These are phyloP conservation scores for Volucella zonaria DNA, from an alignment of 2,888 invertebrate species.

Conservation along the genomic window DNA sequence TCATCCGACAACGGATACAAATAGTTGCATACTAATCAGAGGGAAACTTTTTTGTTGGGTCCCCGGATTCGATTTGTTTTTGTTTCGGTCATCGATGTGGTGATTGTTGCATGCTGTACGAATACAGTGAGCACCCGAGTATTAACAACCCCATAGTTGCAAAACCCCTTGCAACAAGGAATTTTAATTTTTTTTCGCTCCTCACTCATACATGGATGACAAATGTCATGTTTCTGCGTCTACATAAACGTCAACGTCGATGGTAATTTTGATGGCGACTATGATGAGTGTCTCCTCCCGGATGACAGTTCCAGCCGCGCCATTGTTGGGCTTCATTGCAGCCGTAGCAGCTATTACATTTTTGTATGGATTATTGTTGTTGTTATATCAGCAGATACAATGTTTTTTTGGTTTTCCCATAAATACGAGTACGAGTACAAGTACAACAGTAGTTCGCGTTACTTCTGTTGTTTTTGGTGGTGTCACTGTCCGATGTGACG, in stretches of 20 bases:
- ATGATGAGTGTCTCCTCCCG: constrained; percentile 24
- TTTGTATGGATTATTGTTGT: constrained; percentile 28
- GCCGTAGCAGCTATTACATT: constrained; percentile 38
- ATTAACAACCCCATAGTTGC: constrained; percentile 24
- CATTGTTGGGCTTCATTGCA: neutral
- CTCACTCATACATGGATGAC: constrained; percentile 28
- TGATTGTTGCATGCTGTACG: constrained; percentile 31
- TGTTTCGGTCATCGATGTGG: constrained; percentile 45
- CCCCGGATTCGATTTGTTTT: constrained; percentile 16
- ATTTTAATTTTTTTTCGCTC: constrained; percentile 13
- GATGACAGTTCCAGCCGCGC: constrained; percentile 27
- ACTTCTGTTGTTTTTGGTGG: constrained; percentile 21
- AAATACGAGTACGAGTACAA: constrained; percentile 31
- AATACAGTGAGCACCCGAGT: neutral
- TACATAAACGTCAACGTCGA: constrained; percentile 7
- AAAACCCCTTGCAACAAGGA: constrained; percentile 35
- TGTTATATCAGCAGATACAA: constrained; percentile 49
- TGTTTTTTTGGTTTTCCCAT: constrained; percentile 24
- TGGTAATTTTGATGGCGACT: constrained; percentile 34
- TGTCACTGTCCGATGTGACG: neutral
- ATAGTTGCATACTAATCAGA: constrained; percentile 71
- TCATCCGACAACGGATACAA: constrained; percentile 36
- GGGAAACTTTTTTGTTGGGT: constrained; percentile 46
- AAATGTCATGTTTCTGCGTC: constrained; percentile 25
- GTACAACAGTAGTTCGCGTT: constrained; percentile 31